Percentiles rank a stretch among this genome's conserved stretches.
These are phyloP conservation scores for Metacarcinus magister DNA, from an alignment of 2,888 invertebrate genomes.

Conservation along the genomic window DNA sequence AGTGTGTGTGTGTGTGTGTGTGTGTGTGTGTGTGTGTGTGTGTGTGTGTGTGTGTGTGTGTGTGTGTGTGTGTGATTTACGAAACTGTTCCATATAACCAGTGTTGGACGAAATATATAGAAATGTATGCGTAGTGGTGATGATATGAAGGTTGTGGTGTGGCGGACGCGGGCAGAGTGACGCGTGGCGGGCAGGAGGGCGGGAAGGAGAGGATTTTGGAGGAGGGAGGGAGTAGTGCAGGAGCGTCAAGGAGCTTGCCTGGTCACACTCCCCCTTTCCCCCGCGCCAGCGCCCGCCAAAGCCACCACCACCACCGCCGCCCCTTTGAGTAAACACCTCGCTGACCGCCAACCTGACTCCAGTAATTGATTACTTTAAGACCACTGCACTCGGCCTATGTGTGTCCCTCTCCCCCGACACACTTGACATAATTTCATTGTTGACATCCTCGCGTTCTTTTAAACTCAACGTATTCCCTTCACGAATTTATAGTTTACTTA, in stretches of 20 bases:
- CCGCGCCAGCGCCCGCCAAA: background rate
- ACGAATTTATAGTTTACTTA: too few species aligned
- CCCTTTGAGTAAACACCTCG: constrained; percentile 44
- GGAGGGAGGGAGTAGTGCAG: background rate
- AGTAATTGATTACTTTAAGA: background rate
- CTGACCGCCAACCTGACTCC: constrained; percentile 36
- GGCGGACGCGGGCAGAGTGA: background rate
- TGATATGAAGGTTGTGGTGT: too few species aligned
- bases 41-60: background rate
- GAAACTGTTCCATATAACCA: background rate
- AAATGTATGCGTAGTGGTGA: background rate
- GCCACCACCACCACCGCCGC: background rate
- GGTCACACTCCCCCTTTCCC: background rate
- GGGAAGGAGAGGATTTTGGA: background rate
- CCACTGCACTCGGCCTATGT: background rate
- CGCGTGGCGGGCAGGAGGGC: background rate
- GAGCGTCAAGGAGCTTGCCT: background rate
- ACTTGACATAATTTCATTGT: background rate
- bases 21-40: constrained; percentile 31
- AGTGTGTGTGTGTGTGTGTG: background rate
- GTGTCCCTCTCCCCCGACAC: background rate
- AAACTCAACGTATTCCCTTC: too few species aligned
- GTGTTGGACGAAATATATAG: background rate
- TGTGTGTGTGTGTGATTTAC: background rate
- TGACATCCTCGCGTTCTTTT: background rate